phyloP scores from a whole-genome alignment of 2,113 vertebrate genomes.

The Rafetus swinhoei region DNA sequence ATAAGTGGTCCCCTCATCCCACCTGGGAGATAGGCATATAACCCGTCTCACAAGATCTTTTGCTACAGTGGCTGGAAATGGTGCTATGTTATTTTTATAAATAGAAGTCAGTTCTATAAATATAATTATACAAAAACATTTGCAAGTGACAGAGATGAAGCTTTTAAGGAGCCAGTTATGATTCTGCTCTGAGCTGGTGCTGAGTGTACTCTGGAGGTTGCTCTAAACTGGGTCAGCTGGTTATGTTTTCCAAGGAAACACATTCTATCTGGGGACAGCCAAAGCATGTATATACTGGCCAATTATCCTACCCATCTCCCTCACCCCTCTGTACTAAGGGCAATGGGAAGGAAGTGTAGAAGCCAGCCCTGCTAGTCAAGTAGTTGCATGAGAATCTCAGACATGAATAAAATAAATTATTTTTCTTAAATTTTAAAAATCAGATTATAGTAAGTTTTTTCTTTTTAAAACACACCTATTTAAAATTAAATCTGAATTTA shows the following conservation, averaged over 20 bases:
- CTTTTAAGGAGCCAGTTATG: not conserved
- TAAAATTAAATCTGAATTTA: not conserved
- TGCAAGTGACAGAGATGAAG: not conserved
- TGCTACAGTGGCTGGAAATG: not conserved
- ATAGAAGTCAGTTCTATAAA: not conserved
- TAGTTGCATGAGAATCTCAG: not conserved
- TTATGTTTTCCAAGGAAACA: not conserved
- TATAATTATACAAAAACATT: not conserved
- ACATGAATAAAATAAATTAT: not conserved
- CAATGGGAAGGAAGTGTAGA: not conserved
- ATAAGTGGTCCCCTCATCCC: not conserved
- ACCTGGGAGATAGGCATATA: not conserved
- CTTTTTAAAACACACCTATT: not conserved
- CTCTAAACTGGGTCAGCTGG: not conserved
- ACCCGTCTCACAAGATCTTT: not conserved
- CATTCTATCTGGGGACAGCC: not conserved
- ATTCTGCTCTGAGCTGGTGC: not conserved
- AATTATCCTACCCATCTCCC: not conserved
- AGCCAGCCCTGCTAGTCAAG: not conserved
- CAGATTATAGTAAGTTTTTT: not conserved
- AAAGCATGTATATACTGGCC: too few relatives aligned
- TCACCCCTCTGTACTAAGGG: rapidly evolving
- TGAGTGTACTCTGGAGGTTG: not conserved
- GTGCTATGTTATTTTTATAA: not conserved
- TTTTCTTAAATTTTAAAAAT: not conserved